Conservation (phyloP, 2,888 invertebrate species). For the Diploptera punctata region DNA sequence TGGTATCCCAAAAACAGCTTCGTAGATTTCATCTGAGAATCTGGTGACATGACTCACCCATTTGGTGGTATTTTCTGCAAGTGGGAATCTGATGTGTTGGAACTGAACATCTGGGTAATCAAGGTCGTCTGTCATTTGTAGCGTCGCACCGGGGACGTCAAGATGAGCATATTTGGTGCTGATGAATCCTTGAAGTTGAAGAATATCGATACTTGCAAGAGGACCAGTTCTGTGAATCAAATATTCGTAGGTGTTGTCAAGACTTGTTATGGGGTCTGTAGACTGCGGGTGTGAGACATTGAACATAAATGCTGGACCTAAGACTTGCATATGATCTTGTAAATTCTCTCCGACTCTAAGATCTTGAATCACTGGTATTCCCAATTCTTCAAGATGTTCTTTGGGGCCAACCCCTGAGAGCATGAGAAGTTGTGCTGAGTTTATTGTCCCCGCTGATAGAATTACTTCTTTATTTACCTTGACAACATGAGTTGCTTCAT, state of each 20-base stretch:
- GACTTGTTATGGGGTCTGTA: constrained; percentile 80
- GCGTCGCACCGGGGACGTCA: constrained; percentile 36
- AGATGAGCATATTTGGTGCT: constrained; percentile 75
- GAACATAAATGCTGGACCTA: constrained; percentile 51
- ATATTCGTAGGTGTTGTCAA: constrained; percentile 79
- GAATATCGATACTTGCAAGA: constrained; percentile 51
- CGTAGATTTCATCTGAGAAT: constrained; percentile 47
- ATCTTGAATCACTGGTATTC: constrained; percentile 63
- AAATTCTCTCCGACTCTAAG: constrained; percentile 56
- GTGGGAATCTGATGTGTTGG: constrained; percentile 62
- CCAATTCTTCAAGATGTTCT: constrained; percentile 44
- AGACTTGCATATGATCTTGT: constrained; percentile 55
- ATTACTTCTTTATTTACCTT: constrained; percentile 35
- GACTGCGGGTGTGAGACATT: constrained; percentile 62
- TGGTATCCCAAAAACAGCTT: constrained; percentile 52
- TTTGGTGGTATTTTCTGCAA: background rate
- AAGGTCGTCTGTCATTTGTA: constrained; percentile 67
- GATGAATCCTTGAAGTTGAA: constrained; percentile 68
- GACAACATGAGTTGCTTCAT: constrained; percentile 49
- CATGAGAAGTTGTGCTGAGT: constrained; percentile 39
- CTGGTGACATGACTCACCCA: constrained; percentile 44
- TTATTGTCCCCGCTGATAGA: constrained; percentile 35
- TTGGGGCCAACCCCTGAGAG: constrained; percentile 37
- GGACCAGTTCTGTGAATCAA: constrained; percentile 74
- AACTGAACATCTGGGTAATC: constrained; percentile 88